Evolutionary conservation across 1,140 invertebrate genomes (phyloP), one percentile per base, ranked within the genome.

Genomic region (Drosophila ercepeae): DNA sequence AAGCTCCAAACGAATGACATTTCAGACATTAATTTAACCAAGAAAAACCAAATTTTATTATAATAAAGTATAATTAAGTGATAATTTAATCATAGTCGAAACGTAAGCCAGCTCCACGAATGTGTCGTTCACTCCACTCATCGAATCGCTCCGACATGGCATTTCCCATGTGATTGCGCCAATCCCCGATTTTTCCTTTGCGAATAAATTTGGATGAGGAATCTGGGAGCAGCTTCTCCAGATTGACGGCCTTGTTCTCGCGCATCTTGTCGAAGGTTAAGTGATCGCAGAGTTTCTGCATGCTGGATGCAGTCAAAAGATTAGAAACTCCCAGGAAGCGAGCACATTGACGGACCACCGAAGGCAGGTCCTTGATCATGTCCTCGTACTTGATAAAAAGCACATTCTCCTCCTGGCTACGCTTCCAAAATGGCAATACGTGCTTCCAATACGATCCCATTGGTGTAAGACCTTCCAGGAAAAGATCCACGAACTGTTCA

Each of bases 311-410:
- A 0, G 92, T 94, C 3, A 97, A 67, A 0, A 90, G 86, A 89
- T 96, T 96, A 0, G 93, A 93, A 0, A 83, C 75, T n/a, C 88
- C 74, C 5, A 98, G 89, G 89, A 97, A 98, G 14, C 93, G 83
- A 0, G 96, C 95, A 11, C 96, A 95, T 78, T 93, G 94, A 13
- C 92, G 91, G 2, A 97, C 93, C 0, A 93, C 93, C 1, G 90
- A 92, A 1, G 92, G 91, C 57, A 96, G 92, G 91, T 97, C 94
- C 81, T 93, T 90, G 79, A 96, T 96, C 95, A 97, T 95, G 46
- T 97, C 96, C 92, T 98, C 97, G 78, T 96, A 98, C 69, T 94
- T 97, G 19, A 97, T 89, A 71, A 98, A 96, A 0, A 97, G 91
- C 2, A 97, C 91, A 71, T 97, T 97, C 0, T 94, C 93, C 44